Evolutionary conservation across 2,113 vertebrate species (phyloP).

Genomic region (Lonchura striata): DNA sequence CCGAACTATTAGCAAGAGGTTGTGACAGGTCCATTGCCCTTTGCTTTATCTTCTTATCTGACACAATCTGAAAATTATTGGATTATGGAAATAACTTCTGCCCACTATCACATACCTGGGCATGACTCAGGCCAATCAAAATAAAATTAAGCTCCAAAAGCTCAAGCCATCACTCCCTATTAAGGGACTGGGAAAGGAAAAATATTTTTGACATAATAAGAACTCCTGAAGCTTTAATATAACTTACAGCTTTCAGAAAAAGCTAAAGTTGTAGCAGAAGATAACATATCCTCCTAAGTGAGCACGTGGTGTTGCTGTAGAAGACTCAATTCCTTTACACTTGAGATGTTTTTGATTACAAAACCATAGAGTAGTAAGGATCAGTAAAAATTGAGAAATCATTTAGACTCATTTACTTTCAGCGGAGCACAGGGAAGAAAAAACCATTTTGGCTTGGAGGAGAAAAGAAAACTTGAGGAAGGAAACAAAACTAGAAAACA

Average conservation of each 20-base stretch:
- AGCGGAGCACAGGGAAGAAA: not conserved
- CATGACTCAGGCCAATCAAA: not conserved
- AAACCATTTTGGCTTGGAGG: not conserved
- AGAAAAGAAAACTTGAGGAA: not conserved
- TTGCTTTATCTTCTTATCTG: not conserved
- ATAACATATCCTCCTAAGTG: not conserved
- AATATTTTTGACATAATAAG: not conserved
- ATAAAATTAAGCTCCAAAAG: not conserved
- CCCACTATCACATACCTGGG: not conserved
- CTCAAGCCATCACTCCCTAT: not conserved
- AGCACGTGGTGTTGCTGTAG: not conserved
- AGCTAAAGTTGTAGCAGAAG: not conserved
- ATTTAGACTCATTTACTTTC: conserved; percentile 13
- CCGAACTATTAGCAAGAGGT: not conserved
- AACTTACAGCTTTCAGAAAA: not conserved
- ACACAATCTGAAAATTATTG: not conserved
- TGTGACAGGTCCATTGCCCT: not conserved
- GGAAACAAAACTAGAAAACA: conserved; percentile 8
- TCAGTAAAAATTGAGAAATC: not conserved
- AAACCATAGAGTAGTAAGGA: not conserved
- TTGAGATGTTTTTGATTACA: conserved; percentile 5
- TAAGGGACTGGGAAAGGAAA: not conserved
- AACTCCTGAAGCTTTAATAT: not conserved
- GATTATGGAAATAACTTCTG: not conserved
- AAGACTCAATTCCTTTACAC: not conserved